phyloP scores from a whole-genome alignment of 2,888 invertebrate species.

The Homarus gammarus region DNA sequence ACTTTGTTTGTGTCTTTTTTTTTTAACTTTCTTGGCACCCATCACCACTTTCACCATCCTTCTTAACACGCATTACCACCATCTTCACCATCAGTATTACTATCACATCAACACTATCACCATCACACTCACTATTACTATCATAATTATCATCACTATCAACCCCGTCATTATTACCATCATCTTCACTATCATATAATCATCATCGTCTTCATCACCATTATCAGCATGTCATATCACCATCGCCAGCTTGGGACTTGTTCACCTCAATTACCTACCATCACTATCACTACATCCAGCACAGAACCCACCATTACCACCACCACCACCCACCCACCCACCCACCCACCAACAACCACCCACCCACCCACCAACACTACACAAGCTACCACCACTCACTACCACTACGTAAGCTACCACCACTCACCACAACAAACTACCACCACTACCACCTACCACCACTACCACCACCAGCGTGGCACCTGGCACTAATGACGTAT shows the following conservation, averaged over 20 bases:
- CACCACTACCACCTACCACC: slow-evolving; percentile 20
- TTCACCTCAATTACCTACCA: no score
- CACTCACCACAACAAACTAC: slow-evolving; percentile 39
- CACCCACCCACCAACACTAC: no score
- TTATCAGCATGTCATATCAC: no score
- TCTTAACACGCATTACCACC: not conserved
- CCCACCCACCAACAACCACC: no score
- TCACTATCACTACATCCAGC: no score
- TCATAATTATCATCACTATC: not conserved
- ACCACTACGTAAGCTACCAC: slow-evolving; percentile 23
- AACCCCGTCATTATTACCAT: no score
- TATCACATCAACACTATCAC: not conserved
- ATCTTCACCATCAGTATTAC: not conserved
- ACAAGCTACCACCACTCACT: slow-evolving; percentile 22
- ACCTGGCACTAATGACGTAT: not conserved
- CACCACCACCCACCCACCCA: not conserved
- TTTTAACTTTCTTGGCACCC: not conserved
- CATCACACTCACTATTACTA: not conserved
- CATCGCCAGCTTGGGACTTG: no score
- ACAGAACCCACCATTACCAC: not conserved
- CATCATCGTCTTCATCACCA: no score
- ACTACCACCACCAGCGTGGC: not conserved
- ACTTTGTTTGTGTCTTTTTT: no score
- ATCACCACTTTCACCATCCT: slow-evolving; percentile 2
- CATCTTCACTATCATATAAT: not conserved